These are phyloP conservation scores for Portevinia maculata DNA, from an alignment of 2,888 invertebrate genomes.

Conservation along the genomic window DNA sequence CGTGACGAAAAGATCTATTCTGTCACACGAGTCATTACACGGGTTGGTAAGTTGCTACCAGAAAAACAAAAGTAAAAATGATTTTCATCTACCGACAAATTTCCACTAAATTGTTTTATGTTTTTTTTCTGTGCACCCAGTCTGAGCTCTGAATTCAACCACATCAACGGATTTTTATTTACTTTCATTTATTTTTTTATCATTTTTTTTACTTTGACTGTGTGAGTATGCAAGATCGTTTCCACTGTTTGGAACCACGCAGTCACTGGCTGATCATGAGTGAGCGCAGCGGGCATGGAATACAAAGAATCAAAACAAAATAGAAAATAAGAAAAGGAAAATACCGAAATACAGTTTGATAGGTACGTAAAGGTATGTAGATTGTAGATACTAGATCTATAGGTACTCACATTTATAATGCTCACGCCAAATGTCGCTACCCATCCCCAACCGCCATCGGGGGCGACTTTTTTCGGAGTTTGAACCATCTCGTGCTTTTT, in stretches of 20 bases:
- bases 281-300: neutral
- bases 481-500: conserved; percentile 78
- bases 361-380: neutral
- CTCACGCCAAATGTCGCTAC: conserved; percentile 92
- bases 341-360: conserved; percentile 3
- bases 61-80: neutral
- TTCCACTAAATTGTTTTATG: too few species aligned
- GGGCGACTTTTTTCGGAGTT: conserved; percentile 88
- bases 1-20: conserved; percentile 4
- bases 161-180: conserved; percentile 32
- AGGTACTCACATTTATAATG: conserved; percentile 90
- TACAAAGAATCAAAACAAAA: conserved; percentile 52
- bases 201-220: conserved; percentile 8
- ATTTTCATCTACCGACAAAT: neutral
- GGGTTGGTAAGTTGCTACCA: neutral
- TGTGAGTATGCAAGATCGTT: conserved; percentile 50
- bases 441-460: conserved; percentile 96
- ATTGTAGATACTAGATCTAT: conserved; percentile 7
- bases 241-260: conserved; percentile 54
- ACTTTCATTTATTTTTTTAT: conserved; percentile 1
- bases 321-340: neutral
- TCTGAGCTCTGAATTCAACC: neutral
- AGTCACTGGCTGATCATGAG: conserved; percentile 59
- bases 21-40: neutral
- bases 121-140: neutral